These are phyloP conservation scores for Atherinosoma microstoma DNA, from an alignment of 2,797 vertebrate species.

Conservation along the genomic window DNA sequence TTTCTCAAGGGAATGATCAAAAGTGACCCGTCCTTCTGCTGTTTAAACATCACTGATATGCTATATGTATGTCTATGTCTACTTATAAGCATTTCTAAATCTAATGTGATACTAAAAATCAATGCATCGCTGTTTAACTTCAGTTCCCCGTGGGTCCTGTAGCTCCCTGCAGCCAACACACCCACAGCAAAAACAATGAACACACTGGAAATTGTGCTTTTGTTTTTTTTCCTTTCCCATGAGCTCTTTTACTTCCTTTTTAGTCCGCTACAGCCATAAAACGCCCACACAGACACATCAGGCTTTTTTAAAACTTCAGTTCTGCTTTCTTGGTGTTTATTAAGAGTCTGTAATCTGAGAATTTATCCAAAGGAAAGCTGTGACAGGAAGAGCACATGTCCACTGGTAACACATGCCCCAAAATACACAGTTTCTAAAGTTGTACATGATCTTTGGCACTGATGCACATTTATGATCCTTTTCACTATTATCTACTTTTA, in stretches of 20 bases:
- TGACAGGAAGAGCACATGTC: background rate
- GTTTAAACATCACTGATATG: slow-evolving; percentile 30
- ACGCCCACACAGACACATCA: background rate
- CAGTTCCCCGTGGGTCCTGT: slow-evolving; percentile 18
- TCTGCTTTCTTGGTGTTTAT: background rate
- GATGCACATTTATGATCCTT: background rate
- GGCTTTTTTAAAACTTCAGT: background rate
- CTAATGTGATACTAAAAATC: slow-evolving; percentile 9
- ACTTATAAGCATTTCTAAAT: slow-evolving; percentile 6
- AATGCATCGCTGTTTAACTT: slow-evolving; percentile 21
- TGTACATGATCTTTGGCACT: too few relatives aligned
- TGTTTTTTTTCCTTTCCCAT: background rate
- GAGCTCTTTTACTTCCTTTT: background rate
- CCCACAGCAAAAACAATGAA: slow-evolving; percentile 18
- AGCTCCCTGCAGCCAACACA: slow-evolving; percentile 13
- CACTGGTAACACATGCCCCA: too few relatives aligned
- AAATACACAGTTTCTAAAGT: background rate
- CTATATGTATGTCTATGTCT: slow-evolving; percentile 6
- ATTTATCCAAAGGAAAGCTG: background rate
- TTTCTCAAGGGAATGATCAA: slow-evolving; percentile 35
- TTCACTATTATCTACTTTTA: background rate
- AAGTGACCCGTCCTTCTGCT: slow-evolving; percentile 23
- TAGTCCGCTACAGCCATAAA: background rate
- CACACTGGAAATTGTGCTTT: slow-evolving; percentile 5
- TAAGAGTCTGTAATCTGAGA: too few relatives aligned